These are phyloP conservation scores for Neotoxoptera formosana DNA, from an alignment of 1,140 invertebrate genomes.

Conservation along the genomic window DNA sequence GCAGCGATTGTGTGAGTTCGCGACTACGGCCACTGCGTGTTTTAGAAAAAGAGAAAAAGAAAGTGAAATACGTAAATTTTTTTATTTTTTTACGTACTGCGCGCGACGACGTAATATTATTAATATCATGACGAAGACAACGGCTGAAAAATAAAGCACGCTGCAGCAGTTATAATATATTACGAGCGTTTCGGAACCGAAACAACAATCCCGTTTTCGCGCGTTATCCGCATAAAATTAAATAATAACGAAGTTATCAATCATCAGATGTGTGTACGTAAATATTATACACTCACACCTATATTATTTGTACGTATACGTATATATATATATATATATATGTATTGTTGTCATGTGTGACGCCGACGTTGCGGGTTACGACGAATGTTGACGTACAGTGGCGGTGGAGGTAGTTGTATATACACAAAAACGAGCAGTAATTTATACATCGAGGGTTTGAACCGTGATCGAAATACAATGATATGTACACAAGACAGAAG, in stretches of 20 bases:
- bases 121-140: neutral
- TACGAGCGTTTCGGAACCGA: neutral
- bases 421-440: neutral
- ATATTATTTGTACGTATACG: neutral
- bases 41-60: neutral
- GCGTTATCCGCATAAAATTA: neutral
- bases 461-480: neutral
- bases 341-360: neutral
- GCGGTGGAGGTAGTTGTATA: too few relatives aligned
- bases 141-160: neutral
- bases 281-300: neutral
- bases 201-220: neutral
- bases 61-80: neutral
- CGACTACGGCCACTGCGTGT: neutral
- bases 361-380: neutral
- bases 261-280: neutral
- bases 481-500: neutral
- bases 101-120: neutral
- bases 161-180: neutral
- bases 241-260: neutral
- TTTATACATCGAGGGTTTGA: neutral
- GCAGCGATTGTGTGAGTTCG: neutral
- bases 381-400: neutral
- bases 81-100: neutral
- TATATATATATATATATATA: neutral